Evolutionary conservation across 2,797 vertebrate species (phyloP).

Genomic region (Acrossocheilus wenchowensis): DNA sequence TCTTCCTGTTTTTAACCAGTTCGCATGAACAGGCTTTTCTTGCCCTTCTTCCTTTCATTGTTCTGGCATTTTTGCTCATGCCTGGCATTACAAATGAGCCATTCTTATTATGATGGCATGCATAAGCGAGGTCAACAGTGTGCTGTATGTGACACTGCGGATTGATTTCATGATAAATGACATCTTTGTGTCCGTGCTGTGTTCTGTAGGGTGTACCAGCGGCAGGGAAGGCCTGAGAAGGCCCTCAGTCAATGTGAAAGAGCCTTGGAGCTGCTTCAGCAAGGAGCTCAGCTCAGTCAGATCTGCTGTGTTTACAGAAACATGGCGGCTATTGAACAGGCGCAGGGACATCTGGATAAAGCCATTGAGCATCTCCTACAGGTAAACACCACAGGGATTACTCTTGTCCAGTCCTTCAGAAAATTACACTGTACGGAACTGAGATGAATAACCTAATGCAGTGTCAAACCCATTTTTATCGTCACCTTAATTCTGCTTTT

Average conservation of each 20-base stretch:
- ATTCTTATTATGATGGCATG: conserved; percentile 8
- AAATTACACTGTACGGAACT: background rate
- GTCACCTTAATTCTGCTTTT: background rate
- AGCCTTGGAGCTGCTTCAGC: conserved; percentile 68
- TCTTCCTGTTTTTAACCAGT: conserved; percentile 31
- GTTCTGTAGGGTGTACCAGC: conserved; percentile 72
- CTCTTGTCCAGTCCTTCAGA: background rate
- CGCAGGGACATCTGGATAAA: conserved; percentile 64
- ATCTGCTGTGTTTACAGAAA: conserved; percentile 71
- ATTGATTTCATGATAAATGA: conserved; percentile 29
- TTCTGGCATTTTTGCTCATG: conserved; percentile 8
- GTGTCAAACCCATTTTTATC: background rate
- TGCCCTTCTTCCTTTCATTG: conserved; percentile 16
- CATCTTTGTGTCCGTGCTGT: conserved; percentile 36
- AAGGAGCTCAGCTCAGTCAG: conserved; percentile 64
- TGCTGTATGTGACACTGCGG: conserved; percentile 25
- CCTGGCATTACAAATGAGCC: background rate
- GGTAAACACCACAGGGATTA: conserved; percentile 59
- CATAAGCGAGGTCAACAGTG: background rate
- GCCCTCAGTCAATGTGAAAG: conserved; percentile 74
- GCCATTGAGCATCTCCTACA: conserved; percentile 72
- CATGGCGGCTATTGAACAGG: conserved; percentile 74
- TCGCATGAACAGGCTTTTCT: background rate
- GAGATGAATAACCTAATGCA: background rate
- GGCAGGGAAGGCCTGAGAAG: conserved; percentile 69